Base-by-base conservation (phyloP, 1,140 invertebrate genomes). In the Hylyphantes graminicola region DNA sequence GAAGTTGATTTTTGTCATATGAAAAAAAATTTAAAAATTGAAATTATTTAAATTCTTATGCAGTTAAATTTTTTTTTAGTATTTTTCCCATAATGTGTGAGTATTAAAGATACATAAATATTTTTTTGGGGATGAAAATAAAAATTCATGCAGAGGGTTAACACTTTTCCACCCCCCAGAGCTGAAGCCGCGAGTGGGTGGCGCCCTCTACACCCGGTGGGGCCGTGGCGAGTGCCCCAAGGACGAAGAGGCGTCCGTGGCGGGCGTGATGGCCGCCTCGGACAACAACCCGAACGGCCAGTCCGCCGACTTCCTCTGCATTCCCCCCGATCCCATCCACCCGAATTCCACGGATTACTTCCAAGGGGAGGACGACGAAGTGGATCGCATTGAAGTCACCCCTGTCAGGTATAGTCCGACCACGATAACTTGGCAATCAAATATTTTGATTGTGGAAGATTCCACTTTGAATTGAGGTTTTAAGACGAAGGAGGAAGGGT, bases 171-270 rank as follows among this genome's bases (percentile, higher is more conserved):
- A 1, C n/a, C 17, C 9, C 35, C 8, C 53, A 82, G 80, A 82
- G 17, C 15, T 82, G 11, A 17, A 48, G 19, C 80, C 80, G 7
- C 63, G 70, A 9, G 65, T 82, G 11, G 80, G 80, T 1, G 80
- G 80, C 6, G 68, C 80, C 11, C n/a, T 64, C 0, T 82, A 74
- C 12, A 65, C 74, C 7, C 68, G 70, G n/a, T 82, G 80, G 80
- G 80, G 80, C 10, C n/a, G 48, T 15, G 65, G 12, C 7, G n/a
- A 65, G 8, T 82, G 80, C 15, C 9, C 57, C 8, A 35, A 15
- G 7, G 1, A 35, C 2, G 70, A 74, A 21, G 80, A 64, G 12
- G n/a, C 59, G 1, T 8, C 51, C 0, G 55, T 82, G 2, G n/a
- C 35, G 0, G 80, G 80, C 0, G 80, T 82, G 5, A 48, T 50